These are phyloP conservation scores for Drosophila kanekoi DNA, from an alignment of 2,888 invertebrate species.

Conservation along the genomic window DNA sequence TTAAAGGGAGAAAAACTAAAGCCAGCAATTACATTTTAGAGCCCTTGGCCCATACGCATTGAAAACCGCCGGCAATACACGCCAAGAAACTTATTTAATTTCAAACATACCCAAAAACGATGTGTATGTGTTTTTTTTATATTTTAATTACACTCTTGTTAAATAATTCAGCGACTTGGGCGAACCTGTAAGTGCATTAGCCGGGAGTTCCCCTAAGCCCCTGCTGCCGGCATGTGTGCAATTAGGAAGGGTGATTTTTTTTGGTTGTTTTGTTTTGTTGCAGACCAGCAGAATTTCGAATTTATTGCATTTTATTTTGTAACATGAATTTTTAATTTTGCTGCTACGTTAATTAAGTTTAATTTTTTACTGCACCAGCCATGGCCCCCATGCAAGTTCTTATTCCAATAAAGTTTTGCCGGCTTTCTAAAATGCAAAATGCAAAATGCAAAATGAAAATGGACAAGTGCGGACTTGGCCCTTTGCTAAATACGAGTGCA, in stretches of 20 bases:
- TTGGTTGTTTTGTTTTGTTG: background rate
- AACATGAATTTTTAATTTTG: slow-evolving; percentile 63
- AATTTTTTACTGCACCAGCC: slow-evolving; percentile 53
- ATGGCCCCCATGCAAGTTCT: slow-evolving; percentile 25
- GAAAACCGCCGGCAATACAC: background rate
- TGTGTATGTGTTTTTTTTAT: slow-evolving; percentile 29
- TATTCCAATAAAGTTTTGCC: slow-evolving; percentile 34
- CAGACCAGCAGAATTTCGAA: slow-evolving; percentile 43
- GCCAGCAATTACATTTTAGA: background rate
- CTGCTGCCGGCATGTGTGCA: slow-evolving; percentile 27
- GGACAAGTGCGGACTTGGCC: slow-evolving; percentile 14
- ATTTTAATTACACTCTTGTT: slow-evolving; percentile 53
- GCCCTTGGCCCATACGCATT: background rate
- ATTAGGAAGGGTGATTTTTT: slow-evolving; percentile 32
- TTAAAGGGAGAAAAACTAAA: background rate
- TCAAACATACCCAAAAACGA: slow-evolving; percentile 25
- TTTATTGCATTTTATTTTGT: slow-evolving; percentile 65
- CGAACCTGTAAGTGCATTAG: slow-evolving; percentile 49
- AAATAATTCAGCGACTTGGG: slow-evolving; percentile 49
- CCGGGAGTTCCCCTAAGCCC: slow-evolving; percentile 15
- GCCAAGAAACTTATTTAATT: slow-evolving; percentile 51
- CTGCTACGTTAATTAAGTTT: slow-evolving; percentile 64
- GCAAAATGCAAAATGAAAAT: slow-evolving; percentile 40
- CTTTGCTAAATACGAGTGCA: slow-evolving; percentile 16
- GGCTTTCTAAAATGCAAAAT: slow-evolving; percentile 26